Base-by-base conservation (phyloP, 2,113 vertebrate species). In the Steatornis caripensis region DNA sequence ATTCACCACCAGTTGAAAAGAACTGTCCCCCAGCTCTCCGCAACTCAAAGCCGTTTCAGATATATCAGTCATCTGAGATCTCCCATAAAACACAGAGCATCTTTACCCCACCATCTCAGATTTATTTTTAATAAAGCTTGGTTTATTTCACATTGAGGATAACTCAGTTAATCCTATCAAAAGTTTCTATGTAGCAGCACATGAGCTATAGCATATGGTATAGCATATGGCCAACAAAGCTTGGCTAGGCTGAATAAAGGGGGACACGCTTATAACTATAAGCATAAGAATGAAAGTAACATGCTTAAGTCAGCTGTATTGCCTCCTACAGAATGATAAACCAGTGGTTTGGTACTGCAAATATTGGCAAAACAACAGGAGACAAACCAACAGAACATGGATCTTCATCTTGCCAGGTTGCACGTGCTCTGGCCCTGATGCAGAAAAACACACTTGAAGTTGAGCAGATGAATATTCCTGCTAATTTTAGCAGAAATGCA, bases 111-210 rank as follows among this genome's bases (percentile, higher is more conserved):
- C 32, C 27, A 62, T 21, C 93, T 70, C 77, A 82, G 36, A 51
- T 90, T 91, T 55, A 62, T 62, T 97, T 95, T 95, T 74, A 90
- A 89, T 93, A 79, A 91, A 95, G 37, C 5, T 84, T 54, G 75
- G 53, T 91, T 12, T 69, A 46, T 55, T 76, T 94, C 75, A 78
- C 43, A 34, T 29, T 27, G 57, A 61, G 10, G 43, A 55, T 60
- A 77, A 72, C 49, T 94, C 78, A 62, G 45, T 68, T 87, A 90
- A 85, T 72, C 32, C 57, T 49, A 71, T 78, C 48, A 49, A 61
- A 92, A 68, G 30, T 89, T 89, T 41, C 58, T 78, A 4, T 13
- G 24, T 6, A 62, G 48, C 45, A 68, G 32, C 58, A 60, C 4
- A 39, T 23, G 41, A 93, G 29, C 72, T 80, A 32, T 13, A 89